phyloP scores from a whole-genome alignment of 2,113 vertebrate species.

The Mesembrinibis cayennensis region DNA sequence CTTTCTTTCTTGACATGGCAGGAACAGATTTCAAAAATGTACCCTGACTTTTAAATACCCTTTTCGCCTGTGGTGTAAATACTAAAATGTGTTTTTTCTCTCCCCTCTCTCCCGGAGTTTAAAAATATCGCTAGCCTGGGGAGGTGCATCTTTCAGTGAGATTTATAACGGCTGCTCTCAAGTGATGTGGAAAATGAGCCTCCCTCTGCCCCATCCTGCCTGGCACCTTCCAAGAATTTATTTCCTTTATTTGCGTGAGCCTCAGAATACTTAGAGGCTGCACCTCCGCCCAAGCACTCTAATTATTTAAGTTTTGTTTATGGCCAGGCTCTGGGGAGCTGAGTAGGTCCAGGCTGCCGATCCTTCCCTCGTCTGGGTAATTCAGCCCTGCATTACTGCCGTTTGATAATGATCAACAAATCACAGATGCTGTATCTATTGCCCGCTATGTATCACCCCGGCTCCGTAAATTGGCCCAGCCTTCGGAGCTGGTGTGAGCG shows the following conservation, averaged over 20 bases:
- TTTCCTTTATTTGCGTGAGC: conserved; percentile 62
- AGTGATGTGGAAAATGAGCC: conserved; percentile 69
- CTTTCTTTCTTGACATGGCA: not conserved
- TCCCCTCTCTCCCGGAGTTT: not conserved
- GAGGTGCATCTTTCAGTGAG: conserved; percentile 70
- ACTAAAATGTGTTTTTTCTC: conserved; percentile 24
- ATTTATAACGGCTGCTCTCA: conserved; percentile 68
- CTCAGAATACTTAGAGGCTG: conserved; percentile 59
- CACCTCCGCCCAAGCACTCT: conserved; percentile 41
- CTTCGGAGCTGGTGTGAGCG: rapidly evolving
- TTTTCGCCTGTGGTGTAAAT: conserved; percentile 49
- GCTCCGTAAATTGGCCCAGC: not conserved
- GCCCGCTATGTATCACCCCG: not conserved
- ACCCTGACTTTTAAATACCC: conserved; percentile 66
- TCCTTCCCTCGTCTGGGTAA: not conserved
- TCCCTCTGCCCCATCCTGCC: conserved; percentile 54
- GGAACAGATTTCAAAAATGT: conserved; percentile 36
- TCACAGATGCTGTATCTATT: not conserved
- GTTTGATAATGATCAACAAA: conserved; percentile 11
- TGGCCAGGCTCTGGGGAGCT: conserved; percentile 46
- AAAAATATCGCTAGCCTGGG: conserved; percentile 72
- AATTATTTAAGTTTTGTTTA: conserved; percentile 72
- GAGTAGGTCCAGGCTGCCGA: not conserved
- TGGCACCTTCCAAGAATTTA: conserved; percentile 71
- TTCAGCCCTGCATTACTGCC: conserved; percentile 6